These are phyloP conservation scores for Drosophila lowei DNA, from an alignment of 1,140 invertebrate species.

Conservation along the genomic window DNA sequence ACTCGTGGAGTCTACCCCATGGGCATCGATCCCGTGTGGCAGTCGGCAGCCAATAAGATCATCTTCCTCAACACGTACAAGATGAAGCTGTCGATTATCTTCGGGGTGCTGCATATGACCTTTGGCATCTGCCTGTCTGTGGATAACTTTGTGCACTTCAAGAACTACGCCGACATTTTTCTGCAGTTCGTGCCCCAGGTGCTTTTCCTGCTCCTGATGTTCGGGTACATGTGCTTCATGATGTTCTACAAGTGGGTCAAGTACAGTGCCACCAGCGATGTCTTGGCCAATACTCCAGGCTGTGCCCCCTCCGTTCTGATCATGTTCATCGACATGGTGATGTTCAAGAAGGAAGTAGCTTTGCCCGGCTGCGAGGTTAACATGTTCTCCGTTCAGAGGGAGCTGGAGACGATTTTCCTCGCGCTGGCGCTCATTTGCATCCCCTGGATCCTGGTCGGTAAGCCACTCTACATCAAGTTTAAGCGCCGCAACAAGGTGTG, in stretches of 20 bases:
- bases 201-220: slow-evolving; percentile 93
- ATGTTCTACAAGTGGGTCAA: slow-evolving; percentile 96
- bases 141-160: slow-evolving; percentile 95
- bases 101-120: slow-evolving; percentile 97
- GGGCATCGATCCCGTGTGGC: slow-evolving; percentile 91
- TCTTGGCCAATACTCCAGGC: slow-evolving; percentile 84
- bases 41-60: slow-evolving; percentile 96
- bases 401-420: slow-evolving; percentile 89
- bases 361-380: slow-evolving; percentile 85
- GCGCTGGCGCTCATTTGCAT: slow-evolving; percentile 91
- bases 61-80: slow-evolving; percentile 99
- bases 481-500: slow-evolving; percentile 54
- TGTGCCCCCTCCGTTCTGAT: slow-evolving; percentile 96
- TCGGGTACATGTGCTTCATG: slow-evolving; percentile 96
- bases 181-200: slow-evolving; percentile 97
- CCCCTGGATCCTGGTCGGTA: slow-evolving; percentile 95
- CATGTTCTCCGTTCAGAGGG: slow-evolving; percentile 89
- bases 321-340: slow-evolving; percentile 95
- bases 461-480: slow-evolving; percentile 89
- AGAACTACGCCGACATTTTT: slow-evolving; percentile 90
- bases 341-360: slow-evolving; percentile 86
- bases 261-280: slow-evolving; percentile 86
- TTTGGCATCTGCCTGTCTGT: slow-evolving; percentile 96
- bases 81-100: slow-evolving; percentile 99
- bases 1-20: slow-evolving; percentile 65